Percentiles rank a stretch among this genome's conserved stretches.
These are phyloP conservation scores for Perizoma affinitatum DNA, from an alignment of 2,888 invertebrate species.

Conservation along the genomic window DNA sequence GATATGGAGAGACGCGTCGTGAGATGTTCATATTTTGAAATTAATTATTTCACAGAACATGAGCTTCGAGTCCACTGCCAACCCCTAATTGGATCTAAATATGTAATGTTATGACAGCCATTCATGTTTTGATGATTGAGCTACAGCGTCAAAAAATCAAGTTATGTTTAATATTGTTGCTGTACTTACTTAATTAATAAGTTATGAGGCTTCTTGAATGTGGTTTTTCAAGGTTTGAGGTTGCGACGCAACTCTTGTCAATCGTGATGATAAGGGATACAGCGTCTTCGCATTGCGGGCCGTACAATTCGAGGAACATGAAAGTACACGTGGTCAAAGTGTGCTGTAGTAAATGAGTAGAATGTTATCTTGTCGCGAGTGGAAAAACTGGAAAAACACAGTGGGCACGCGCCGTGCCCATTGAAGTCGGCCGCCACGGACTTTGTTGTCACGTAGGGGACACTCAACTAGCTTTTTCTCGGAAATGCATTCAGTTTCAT, in stretches of 20 bases:
- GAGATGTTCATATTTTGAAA: slow-evolving; percentile 59
- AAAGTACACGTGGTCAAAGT: slow-evolving; percentile 43
- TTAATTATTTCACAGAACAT: slow-evolving; percentile 70
- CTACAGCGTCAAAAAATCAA: slow-evolving; percentile 56
- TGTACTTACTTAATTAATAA: slow-evolving; percentile 59
- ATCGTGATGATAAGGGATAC: slow-evolving; percentile 44
- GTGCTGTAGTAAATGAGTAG: slow-evolving; percentile 40
- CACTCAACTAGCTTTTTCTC: slow-evolving; percentile 58
- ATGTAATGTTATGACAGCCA: slow-evolving; percentile 61
- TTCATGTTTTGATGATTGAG: slow-evolving; percentile 60
- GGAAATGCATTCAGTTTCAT: slow-evolving; percentile 67
- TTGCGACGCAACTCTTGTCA: slow-evolving; percentile 36
- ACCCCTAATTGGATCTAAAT: slow-evolving; percentile 62
- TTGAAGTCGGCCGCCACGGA: slow-evolving; percentile 62
- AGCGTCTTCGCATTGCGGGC: slow-evolving; percentile 5
- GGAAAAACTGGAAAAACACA: slow-evolving; percentile 61
- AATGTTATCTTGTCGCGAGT: slow-evolving; percentile 39
- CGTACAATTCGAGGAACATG: slow-evolving; percentile 42
- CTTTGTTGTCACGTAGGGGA: slow-evolving; percentile 63
- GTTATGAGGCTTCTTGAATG: slow-evolving; percentile 39
- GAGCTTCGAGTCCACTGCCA: slow-evolving; percentile 43
- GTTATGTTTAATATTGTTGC: slow-evolving; percentile 62
- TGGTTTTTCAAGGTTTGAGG: slow-evolving; percentile 49
- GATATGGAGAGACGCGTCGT: slow-evolving; percentile 52
- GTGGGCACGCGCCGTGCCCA: slow-evolving; percentile 54